Base-by-base conservation (phyloP, 2,888 invertebrate species). In the Caenorhabditis becei region DNA sequence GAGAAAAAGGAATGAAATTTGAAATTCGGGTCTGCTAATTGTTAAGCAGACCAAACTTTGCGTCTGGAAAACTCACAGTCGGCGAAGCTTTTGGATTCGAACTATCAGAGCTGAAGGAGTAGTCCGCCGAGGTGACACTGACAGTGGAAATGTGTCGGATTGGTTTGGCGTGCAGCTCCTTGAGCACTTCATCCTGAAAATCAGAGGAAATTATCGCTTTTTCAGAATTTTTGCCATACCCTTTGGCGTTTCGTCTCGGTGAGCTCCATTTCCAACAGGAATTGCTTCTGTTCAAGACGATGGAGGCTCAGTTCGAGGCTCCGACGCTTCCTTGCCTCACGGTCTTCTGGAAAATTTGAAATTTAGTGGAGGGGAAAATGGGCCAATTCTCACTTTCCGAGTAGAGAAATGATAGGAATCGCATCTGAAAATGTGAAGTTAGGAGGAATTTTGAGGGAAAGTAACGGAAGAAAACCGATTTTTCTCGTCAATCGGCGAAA, bases 181-280 rank as follows among this genome's bases (percentile, higher is more conserved):
- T 58, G 16, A 79, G 28, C 49, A 72, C 63, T 59, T 74, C 69
- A 2, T 67, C 72, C 72, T 74, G 66, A 49, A 79, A 62, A 41
- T 49, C 28, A n/a, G n/a, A n/a, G n/a, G 26, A 47, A 47, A n/a
- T 41, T 67, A 20, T 23, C 14, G 23, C 1, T 1, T n/a, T 16
- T 24, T 26, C n/a, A n/a, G 16, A 53, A 61, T 47, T 16, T 35
- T 0, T n/a, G 10, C 18, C 2, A 5, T 70, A 78, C 78, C 32
- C 53, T 44, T 37, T 80, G 44, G 3, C 72, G 28, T 49, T 44
- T 72, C 2, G 63, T 67, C 44, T 80, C 79, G 44, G 74, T 74
- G 18, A 80, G 58, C 26, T 80, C 79, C 79, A 80, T 80, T 44
- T 80, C 79, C 10, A 80, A 59, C n/a, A 80, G 58, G 44, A 80